Base-by-base conservation (phyloP, 2,888 invertebrate species). In the Ichneumoninae sp. region DNA sequence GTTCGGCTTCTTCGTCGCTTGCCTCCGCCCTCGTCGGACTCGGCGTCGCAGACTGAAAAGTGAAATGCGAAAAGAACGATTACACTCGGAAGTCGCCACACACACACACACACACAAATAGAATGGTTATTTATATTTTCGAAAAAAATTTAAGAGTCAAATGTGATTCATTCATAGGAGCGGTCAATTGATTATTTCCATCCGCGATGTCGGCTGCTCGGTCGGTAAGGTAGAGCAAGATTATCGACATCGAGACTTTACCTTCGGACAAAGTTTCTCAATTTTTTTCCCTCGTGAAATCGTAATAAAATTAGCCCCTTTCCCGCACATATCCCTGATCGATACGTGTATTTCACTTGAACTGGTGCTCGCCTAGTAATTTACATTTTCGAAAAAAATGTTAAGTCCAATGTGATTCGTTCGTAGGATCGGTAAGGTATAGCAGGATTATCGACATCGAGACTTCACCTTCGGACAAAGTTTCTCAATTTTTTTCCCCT, bases 1-100 rank as follows among this genome's bases (percentile, higher is more conserved):
- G 99, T 99, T 89, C 99, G 95, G 84, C 98, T 98, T 88, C 99
- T 95, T 88, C 99, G 95, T 85, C 98, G 95, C 94, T 98, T 98
- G 83, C 97, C 96, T 83, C 96, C 97, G 87, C 96, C 96, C 93
- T 96, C 96, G 36, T 96, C 96, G 83, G 95, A 95, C 88, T 96
- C 96, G 10, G 93, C 94, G 89, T 96, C 96, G 63, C 95, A 69
- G 94, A 92, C 94, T 94, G 90, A 68, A 91, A 91, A 80, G 69
- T 88, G 26, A 76, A 85, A 78, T 85, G 79, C 40, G 70, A 57
- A 76, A 65, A 71, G 65, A 60, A 36, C 68, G n/a, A 50, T 33
- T 6, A 60, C 19, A 73, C 16, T 13, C 4, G 44, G 44, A 44
- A 13, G 44, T 44, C 4, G 16, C 4, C 16, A 1, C 44, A 79